Evolutionary conservation across 2,797 vertebrate species (phyloP).

Genomic region (Valencia hispanica): DNA sequence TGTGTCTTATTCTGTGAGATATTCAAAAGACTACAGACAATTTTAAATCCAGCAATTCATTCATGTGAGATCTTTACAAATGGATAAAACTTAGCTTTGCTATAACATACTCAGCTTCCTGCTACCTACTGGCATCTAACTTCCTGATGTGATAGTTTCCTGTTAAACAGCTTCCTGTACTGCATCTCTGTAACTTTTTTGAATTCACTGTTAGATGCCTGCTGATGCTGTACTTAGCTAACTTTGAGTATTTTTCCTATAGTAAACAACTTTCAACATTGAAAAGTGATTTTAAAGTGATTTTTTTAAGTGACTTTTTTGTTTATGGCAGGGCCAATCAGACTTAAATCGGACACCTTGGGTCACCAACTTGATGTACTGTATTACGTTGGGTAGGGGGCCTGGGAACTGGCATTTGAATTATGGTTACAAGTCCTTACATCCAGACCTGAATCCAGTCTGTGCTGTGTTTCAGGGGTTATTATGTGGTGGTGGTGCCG

Average conservation of each 20-base stretch:
- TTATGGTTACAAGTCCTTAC: not conserved
- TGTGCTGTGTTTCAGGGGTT: constrained; percentile 84
- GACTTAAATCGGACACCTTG: not conserved
- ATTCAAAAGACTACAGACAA: not conserved
- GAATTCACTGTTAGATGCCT: not conserved
- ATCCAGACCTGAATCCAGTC: constrained; percentile 18
- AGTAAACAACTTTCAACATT: not conserved
- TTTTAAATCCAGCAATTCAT: not conserved
- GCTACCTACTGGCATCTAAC: not conserved
- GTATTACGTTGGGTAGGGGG: not conserved
- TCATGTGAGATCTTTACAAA: not conserved
- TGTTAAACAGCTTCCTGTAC: not conserved
- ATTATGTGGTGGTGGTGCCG: constrained; percentile 96
- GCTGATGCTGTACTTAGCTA: no score
- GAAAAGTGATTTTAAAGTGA: not conserved
- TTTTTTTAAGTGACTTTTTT: not conserved
- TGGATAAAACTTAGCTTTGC: not conserved
- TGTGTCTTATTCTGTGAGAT: not conserved
- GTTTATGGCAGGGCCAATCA: not conserved
- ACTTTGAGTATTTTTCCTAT: not conserved
- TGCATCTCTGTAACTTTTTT: not conserved
- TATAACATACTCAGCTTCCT: not conserved
- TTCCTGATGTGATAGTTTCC: not conserved
- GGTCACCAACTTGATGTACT: not conserved
- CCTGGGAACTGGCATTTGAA: not conserved